Evolutionary conservation across 2,113 vertebrate genomes (phyloP).

Genomic region (Apteryx mantelli): DNA sequence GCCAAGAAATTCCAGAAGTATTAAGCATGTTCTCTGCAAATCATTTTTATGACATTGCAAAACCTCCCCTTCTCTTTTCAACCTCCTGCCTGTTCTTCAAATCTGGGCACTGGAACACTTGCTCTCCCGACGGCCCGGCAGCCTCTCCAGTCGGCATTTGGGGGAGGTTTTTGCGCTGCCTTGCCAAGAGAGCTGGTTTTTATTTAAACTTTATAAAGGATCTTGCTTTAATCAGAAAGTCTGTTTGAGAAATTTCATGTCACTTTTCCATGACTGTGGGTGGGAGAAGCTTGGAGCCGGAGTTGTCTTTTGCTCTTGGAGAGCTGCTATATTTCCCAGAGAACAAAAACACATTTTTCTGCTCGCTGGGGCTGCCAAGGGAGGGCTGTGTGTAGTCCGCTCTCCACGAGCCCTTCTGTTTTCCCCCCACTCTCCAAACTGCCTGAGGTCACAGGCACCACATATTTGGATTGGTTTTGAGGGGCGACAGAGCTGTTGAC

Average conservation of each 20-base stretch:
- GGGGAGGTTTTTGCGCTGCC: constrained; percentile 22
- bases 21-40: constrained; percentile 75
- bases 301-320: constrained; percentile 75
- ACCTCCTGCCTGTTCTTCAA: constrained; percentile 38
- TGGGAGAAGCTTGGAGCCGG: constrained; percentile 75
- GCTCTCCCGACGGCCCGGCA: constrained; percentile 44
- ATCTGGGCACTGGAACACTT: constrained; percentile 38
- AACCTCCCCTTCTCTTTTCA: constrained; percentile 61
- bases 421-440: not conserved
- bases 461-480: not conserved
- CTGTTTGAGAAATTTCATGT: constrained; percentile 78
- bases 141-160: constrained; percentile 43
- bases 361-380: constrained; percentile 20
- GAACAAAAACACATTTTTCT: constrained; percentile 65
- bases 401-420: not conserved
- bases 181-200: constrained; percentile 72
- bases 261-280: constrained; percentile 79
- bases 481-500: not conserved
- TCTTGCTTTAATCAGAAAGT: constrained; percentile 78
- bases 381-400: not conserved
- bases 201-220: constrained; percentile 73
- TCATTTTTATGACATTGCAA: constrained; percentile 80
- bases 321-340: constrained; percentile 52
- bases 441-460: not conserved
- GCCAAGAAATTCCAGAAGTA: constrained; percentile 80